Evolutionary conservation across 2,888 invertebrate species (phyloP), one percentile per base, ranked within the genome.

Genomic region (Plebejus melissa): DNA sequence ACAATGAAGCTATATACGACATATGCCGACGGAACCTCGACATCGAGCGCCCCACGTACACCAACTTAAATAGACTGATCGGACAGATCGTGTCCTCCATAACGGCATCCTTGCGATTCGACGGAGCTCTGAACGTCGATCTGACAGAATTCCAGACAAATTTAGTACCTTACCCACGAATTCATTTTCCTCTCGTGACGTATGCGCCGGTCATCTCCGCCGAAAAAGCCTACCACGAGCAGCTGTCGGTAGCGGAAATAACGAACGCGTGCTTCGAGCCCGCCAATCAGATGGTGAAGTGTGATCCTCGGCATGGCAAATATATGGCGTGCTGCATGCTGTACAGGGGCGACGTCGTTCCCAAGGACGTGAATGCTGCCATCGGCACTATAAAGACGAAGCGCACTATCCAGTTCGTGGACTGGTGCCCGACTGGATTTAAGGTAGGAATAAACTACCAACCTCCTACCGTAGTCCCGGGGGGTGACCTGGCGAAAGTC

Each of bases 261-360:
- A 99, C 98, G 78, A 98, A 98, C 84, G 97, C 98, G 65, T 98
- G 98, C 89, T 99, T 99, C 88, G 98, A 98, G 89, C 98, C 98
- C 0, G 97, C 97, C 78, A 98, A 98, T 90, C 98, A 98, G 94
- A 98, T 98, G 97, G 97, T 97, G 54, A 97, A 97, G 88, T 98
- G 98, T 84, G 98, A 98, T 84, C 98, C 98, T 0, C 95, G 98
- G 78, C 97, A 97, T 86, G 97, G 97, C 77, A 97, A 98, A 88
- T 98, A 98, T 94, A 96, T 98, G 98, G 98, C 98, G 38, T 98
- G 98, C 87, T 98, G 98, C 89, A 97, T 98, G 96, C 94, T 98
- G 88, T 98, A 98, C 93, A 95, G 98, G 81, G 98, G 98, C 28
- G 98, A 98, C 87, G 98, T 98, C 72, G 98, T 98, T 9, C 98